Base-by-base conservation (phyloP, 1,140 invertebrate genomes). In the Magallana ariakensis region DNA sequence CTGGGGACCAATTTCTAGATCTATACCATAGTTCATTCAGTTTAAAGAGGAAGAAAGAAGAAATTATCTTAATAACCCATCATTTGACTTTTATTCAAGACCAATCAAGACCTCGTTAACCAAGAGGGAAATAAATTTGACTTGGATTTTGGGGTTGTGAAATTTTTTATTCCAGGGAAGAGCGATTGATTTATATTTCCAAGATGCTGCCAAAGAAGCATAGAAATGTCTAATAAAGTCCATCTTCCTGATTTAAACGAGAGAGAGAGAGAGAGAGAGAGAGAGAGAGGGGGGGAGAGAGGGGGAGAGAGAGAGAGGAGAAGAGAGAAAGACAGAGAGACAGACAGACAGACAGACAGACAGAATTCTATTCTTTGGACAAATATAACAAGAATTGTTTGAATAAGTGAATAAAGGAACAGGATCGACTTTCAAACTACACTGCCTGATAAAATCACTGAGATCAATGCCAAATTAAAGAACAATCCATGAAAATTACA, bases 21-120 rank as follows among this genome's bases (percentile, higher is more conserved):
- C 19, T 75, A 33, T 10, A 22, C 22, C 22, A 75, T 75, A 13
- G 66, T 75, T 13, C 66, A 62, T 62, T 62, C 58, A 62, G 13
- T 62, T 19, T 3, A n/a, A n/a, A 15, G 16, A 5, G 8, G 16
- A 62, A 75, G 13, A 26, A 75, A 33, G 7, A 13, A 75, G 13
- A 8, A 75, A 11, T 75, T 75, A 75, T 75, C 66, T 26, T 33
- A 26, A 26, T 75, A 13, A 75, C 9, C 66, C 66, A 75, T 75
- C 66, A 26, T 75, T 26, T 75, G 66, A 75, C 66, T 75, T 9
- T 13, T 3, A 9, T 62, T 62, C 13, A 62, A 62, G 16, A 62
- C 16, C 16, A 62, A 75, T 33, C 26, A 26, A 1, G 66, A 75
- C 66, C 66, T 75, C 22, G 0, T 75, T 22, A 75, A 75, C 66